Conservation (phyloP, 2,888 invertebrate genomes). For the Hirtodrosophila duncani region DNA sequence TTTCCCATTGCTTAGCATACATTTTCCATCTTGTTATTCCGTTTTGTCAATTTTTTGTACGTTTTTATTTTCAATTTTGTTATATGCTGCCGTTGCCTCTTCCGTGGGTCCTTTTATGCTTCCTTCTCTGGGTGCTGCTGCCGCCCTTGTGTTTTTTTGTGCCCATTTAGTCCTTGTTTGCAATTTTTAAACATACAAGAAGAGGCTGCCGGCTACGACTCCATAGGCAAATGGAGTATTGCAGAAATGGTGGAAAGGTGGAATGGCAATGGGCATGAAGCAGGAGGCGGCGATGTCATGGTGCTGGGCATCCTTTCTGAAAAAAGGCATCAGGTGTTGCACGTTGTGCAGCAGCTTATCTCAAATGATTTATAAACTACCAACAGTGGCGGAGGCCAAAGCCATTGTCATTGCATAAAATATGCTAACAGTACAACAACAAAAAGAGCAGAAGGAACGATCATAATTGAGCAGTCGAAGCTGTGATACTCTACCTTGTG, state of each 20-base stretch:
- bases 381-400: slow-evolving; percentile 75
- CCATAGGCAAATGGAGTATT: slow-evolving; percentile 27
- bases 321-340: slow-evolving; percentile 76
- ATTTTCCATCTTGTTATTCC: slow-evolving; percentile 10
- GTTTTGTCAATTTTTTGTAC: slow-evolving; percentile 26
- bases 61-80: slow-evolving; percentile 53
- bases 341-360: slow-evolving; percentile 76
- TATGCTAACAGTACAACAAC: slow-evolving; percentile 64
- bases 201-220: no score
- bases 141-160: slow-evolving; percentile 52
- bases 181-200: slow-evolving; percentile 60
- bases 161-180: slow-evolving; percentile 66
- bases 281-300: slow-evolving; percentile 7
- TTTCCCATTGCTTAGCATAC: slow-evolving; percentile 15
- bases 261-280: not conserved
- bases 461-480: no score
- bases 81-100: slow-evolving; percentile 30
- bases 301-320: slow-evolving; percentile 60
- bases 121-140: slow-evolving; percentile 24
- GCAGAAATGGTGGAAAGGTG: slow-evolving; percentile 21
- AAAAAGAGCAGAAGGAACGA: slow-evolving; percentile 23
- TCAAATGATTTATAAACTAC: slow-evolving; percentile 77
- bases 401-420: slow-evolving; percentile 77
- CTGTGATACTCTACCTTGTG: no score
- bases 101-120: no score